A percentile compares a stretch with the other conserved stretches of the same genome.
Evolutionary conservation across 2,113 vertebrate genomes (phyloP).

Genomic region (Lathamus discolor): DNA sequence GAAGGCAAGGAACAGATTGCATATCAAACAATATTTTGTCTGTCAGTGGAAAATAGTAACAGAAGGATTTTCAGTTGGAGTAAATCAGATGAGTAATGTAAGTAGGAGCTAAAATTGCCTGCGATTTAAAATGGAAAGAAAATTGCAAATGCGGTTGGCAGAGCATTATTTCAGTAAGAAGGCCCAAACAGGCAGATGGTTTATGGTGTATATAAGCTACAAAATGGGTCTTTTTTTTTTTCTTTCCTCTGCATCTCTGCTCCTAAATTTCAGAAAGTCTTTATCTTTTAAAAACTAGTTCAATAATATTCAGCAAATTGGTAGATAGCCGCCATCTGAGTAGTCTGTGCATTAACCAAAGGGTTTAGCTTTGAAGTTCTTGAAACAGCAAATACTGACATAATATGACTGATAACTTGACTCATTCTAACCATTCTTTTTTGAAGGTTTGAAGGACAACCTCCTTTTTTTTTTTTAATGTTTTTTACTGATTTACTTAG

Average conservation of each 20-base stretch:
- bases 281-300: not conserved
- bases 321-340: not conserved
- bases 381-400: not conserved
- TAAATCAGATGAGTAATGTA: constrained; percentile 51
- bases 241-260: rapidly evolving
- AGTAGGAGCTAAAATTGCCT: constrained; percentile 14
- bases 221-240: not conserved
- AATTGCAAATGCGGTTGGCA: constrained; percentile 6
- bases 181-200: not conserved
- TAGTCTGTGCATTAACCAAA: not conserved
- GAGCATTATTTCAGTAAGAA: not conserved
- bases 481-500: not conserved
- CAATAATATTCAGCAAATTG: not conserved
- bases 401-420: not conserved
- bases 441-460: not conserved
- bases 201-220: not conserved
- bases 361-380: not conserved
- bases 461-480: not conserved
- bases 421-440: not conserved
- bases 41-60: not conserved
- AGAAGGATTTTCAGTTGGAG: constrained; percentile 40
- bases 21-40: constrained; percentile 42
- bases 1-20: constrained; percentile 4
- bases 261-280: not conserved
- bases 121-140: constrained; percentile 19